Percentiles rank a stretch among this genome's conserved stretches.
Conservation (phyloP, 2,113 vertebrate species). For the Entomyzon cyanotis region DNA sequence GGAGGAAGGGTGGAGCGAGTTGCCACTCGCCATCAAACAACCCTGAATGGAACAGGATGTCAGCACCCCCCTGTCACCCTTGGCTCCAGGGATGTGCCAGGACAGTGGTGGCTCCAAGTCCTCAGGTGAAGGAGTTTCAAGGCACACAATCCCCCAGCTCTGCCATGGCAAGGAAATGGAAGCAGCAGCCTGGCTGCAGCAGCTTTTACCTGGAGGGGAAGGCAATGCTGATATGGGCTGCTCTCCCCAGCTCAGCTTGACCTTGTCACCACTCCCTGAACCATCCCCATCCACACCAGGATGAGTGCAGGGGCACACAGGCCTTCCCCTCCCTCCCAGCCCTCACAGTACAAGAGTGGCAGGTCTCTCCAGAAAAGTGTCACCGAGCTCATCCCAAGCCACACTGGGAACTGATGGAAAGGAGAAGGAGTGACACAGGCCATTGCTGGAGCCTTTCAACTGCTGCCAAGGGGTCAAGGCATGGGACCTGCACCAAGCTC, state of each 20-base stretch:
- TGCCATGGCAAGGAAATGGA: background rate
- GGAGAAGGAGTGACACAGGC: background rate
- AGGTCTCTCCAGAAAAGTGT: background rate
- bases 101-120: background rate
- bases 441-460: background rate
- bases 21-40: background rate
- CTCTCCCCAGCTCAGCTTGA: accelerated
- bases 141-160: background rate
- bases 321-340: background rate
- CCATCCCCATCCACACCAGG: accelerated
- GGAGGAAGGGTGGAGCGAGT: background rate
- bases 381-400: background rate
- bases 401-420: too few relatives aligned
- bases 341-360: accelerated
- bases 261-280: background rate
- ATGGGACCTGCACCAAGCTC: background rate
- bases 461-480: accelerated
- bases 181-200: background rate
- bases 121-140: background rate
- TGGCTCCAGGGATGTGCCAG: accelerated
- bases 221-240: background rate
- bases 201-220: background rate
- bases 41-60: background rate
- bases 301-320: background rate
- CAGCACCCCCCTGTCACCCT: accelerated